A percentile compares a stretch with the other conserved stretches of the same genome.
Conservation (phyloP, 1,140 invertebrate species). For the Grapholita molesta region DNA sequence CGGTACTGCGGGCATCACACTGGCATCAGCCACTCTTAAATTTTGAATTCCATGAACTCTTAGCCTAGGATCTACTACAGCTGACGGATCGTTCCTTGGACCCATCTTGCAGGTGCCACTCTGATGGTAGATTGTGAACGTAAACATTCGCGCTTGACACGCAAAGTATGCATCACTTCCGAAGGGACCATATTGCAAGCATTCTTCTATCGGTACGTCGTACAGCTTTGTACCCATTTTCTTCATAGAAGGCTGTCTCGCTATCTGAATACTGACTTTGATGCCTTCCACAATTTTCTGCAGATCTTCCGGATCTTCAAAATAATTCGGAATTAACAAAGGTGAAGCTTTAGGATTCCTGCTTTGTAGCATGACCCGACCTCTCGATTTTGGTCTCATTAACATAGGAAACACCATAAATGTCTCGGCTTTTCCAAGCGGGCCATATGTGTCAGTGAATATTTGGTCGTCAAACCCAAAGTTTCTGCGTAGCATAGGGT, state of each 20-base stretch:
- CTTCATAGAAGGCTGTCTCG: constrained; percentile 79
- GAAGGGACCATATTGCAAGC: constrained; percentile 79
- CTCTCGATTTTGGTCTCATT: constrained; percentile 86
- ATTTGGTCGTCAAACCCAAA: constrained; percentile 81
- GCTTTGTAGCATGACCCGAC: constrained; percentile 82
- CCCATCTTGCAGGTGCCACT: constrained; percentile 94
- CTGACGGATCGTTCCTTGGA: constrained; percentile 79
- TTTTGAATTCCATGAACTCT: constrained; percentile 83
- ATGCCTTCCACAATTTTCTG: constrained; percentile 82
- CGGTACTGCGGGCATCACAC: constrained; percentile 83
- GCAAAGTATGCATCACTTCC: constrained; percentile 86
- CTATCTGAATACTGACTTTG: constrained; percentile 79
- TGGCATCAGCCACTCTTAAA: constrained; percentile 88
- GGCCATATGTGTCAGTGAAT: constrained; percentile 74
- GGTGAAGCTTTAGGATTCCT: constrained; percentile 88
- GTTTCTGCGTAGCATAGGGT: constrained; percentile 73
- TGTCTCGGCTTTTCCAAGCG: constrained; percentile 76
- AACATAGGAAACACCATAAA: constrained; percentile 85
- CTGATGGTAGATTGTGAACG: constrained; percentile 88
- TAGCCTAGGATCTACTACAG: constrained; percentile 85
- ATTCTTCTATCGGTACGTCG: constrained; percentile 81
- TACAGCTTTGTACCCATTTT: constrained; percentile 80
- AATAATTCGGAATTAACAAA: constrained; percentile 90
- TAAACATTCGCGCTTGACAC: constrained; percentile 84
- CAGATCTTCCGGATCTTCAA: constrained; percentile 82